Base-by-base conservation (phyloP, 2,797 vertebrate genomes). In the Oceanodroma leucorhoa region DNA sequence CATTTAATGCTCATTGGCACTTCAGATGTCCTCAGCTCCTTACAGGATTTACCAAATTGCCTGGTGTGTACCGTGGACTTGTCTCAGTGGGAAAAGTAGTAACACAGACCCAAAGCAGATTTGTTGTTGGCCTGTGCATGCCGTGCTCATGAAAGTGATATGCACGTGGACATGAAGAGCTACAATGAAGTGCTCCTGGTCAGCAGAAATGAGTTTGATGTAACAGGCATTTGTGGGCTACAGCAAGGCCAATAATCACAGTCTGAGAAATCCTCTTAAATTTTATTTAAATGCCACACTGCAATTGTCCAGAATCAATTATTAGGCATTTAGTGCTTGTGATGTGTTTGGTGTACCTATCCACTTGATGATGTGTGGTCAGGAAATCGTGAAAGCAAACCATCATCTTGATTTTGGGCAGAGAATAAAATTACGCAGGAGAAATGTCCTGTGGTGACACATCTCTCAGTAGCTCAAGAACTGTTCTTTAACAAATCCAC, bases 221-320 rank as follows among this genome's bases (percentile, higher is more conserved):
- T 27, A 83, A 87, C 72, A 40, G 71, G 72, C 70, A 77, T 67
- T 61, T 48, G 36, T n/a, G 81, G 83, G 81, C 93, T 90, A 86
- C 46, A 29, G 32, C 77, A 84, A 69, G 90, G 88, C 67, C 19
- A 38, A 69, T 29, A 75, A 86, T 17, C 80, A 60, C 58, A 84
- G 91, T 29, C 85, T 91, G 79, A 90, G 80, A 95, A 84, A 82
- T 76, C 54, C 83, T 91, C 80, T 86, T 78, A 82, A 11, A 58
- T 88, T 86, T 66, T 67, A 72, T 94, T 83, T 90, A 92, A 80
- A 90, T 92, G 88, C 73, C 75, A 84, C 60, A 70, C 64, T 71
- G 81, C 73, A 77, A 48, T 67, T 57, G 75, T 89, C 92, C 83
- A 67, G 64, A 82, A 86, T 38, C 36, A 93, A 53, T 29, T 70